Evolutionary conservation across 2,113 vertebrate species (phyloP).

Genomic region (Peucedramus taeniatus): DNA sequence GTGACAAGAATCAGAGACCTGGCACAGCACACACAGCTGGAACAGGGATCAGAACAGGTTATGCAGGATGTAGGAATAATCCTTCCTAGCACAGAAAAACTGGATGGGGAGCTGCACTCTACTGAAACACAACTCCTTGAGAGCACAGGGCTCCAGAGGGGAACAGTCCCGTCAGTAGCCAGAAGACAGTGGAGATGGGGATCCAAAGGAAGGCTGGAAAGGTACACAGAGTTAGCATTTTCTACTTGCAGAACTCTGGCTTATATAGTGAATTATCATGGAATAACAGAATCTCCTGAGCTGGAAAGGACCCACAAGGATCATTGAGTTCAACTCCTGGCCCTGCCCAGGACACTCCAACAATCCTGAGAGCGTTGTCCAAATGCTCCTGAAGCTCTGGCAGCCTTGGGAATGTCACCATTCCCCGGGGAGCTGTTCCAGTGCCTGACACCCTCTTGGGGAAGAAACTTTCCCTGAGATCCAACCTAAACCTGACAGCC

Average conservation of each 20-base stretch:
- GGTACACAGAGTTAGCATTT: background rate
- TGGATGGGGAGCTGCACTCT: background rate
- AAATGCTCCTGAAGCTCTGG: background rate
- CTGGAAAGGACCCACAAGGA: background rate
- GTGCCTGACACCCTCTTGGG: background rate
- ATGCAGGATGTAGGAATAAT: background rate
- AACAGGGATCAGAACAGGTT: background rate
- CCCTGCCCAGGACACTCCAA: background rate
- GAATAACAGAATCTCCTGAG: background rate
- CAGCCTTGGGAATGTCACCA: background rate
- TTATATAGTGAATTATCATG: background rate
- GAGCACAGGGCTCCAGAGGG: background rate
- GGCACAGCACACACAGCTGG: background rate
- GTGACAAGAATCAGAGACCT: background rate
- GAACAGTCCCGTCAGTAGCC: background rate
- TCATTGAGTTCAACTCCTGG: fast-evolving
- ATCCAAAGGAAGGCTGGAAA: background rate
- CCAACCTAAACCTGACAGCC: background rate
- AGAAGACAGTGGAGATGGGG: background rate
- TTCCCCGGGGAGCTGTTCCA: background rate
- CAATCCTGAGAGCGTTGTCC: fast-evolving
- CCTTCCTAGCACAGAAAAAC: background rate
- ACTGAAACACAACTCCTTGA: background rate
- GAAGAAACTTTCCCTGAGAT: background rate
- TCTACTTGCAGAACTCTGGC: background rate